A percentile compares a stretch with the other conserved stretches of the same genome.
Conservation (phyloP, 2,797 vertebrate species). For the Odontamblyopus lacepedii region DNA sequence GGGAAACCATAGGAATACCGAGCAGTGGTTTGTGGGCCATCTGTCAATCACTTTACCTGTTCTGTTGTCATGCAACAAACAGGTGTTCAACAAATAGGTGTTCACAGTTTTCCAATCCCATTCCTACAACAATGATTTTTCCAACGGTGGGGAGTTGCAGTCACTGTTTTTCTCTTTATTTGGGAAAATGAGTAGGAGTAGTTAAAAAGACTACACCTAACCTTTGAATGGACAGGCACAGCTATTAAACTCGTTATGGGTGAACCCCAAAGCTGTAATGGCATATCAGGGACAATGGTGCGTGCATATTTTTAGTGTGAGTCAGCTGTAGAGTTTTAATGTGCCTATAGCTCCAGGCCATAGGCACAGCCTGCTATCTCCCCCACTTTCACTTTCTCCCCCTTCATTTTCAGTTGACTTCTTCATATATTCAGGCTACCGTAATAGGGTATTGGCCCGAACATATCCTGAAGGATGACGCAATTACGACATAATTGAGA, state of each 20-base stretch:
- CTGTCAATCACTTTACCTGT: neutral
- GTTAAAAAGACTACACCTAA: conserved; percentile 20
- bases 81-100: no score
- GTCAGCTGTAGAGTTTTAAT: conserved; percentile 26
- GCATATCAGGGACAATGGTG: conserved; percentile 25
- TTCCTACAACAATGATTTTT: conserved; percentile 22
- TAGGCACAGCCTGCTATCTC: conserved; percentile 3
- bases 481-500: neutral
- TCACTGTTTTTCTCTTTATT: conserved; percentile 12
- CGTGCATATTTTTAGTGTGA: conserved; percentile 24
- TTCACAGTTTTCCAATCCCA: neutral
- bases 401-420: neutral
- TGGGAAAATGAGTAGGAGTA: conserved; percentile 17
- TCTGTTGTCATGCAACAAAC: neutral
- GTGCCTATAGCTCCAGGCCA: conserved; percentile 16
- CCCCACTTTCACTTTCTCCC: neutral
- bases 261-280: conserved; percentile 35
- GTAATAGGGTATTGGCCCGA: neutral
- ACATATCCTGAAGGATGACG: neutral
- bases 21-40: neutral
- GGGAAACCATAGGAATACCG: neutral
- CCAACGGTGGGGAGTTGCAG: conserved; percentile 9
- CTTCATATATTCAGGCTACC: no score
- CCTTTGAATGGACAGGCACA: conserved; percentile 14
- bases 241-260: conserved; percentile 21